These are phyloP conservation scores for Hypomesus transpacificus DNA, from an alignment of 2,113 vertebrate species.

Conservation along the genomic window DNA sequence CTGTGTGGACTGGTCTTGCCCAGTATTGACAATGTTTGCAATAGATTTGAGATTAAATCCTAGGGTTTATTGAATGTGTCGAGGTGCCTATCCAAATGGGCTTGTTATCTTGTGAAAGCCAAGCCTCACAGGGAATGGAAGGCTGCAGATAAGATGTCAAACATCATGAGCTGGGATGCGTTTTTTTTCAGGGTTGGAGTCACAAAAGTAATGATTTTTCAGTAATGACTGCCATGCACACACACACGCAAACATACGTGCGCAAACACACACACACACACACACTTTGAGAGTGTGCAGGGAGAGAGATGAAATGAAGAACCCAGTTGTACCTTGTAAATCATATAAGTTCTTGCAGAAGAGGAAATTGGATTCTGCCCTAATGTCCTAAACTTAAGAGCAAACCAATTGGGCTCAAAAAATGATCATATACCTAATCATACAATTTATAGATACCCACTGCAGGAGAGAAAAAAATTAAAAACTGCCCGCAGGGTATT, in stretches of 20 bases:
- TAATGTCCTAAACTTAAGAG: not conserved
- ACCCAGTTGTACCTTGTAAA: not conserved
- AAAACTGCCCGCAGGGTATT: too few species aligned
- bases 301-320: not conserved
- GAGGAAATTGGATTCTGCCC: constrained; percentile 1
- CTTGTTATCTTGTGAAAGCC: constrained; percentile 14
- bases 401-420: not conserved
- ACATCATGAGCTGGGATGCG: constrained; percentile 2
- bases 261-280: not conserved
- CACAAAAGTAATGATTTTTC: constrained; percentile 1
- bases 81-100: constrained; percentile 3
- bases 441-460: too few species aligned
- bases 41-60: not conserved
- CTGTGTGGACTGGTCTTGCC: not conserved
- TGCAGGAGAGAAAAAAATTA: too few species aligned
- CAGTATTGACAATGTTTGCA: not conserved
- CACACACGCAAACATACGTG: not conserved
- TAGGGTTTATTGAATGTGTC: not conserved
- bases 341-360: not conserved
- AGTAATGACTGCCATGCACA: not conserved
- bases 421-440: too few species aligned
- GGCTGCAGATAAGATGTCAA: constrained; percentile 1
- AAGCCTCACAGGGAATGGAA: not conserved
- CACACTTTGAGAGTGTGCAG: not conserved
- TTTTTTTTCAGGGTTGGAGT: not conserved